These are phyloP conservation scores for Drosophila falleni DNA, from an alignment of 2,888 invertebrate genomes.

Conservation along the genomic window DNA sequence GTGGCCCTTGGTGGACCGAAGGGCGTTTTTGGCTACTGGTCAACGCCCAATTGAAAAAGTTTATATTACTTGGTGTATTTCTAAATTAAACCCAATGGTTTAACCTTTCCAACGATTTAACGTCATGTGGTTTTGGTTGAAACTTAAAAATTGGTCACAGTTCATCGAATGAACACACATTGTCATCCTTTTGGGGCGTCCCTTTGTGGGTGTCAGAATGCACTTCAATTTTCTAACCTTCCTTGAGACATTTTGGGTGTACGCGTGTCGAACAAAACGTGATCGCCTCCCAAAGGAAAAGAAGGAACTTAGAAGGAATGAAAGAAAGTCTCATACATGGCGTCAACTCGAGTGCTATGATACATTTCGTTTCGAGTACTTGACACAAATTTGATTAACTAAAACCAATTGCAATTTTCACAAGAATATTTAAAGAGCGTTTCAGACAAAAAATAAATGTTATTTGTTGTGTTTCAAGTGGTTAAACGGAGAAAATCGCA, in stretches of 20 bases:
- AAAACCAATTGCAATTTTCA: constrained; percentile 43
- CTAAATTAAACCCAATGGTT: background rate
- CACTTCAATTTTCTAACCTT: constrained; percentile 64
- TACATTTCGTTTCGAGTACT: constrained; percentile 19
- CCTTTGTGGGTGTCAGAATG: constrained; percentile 50
- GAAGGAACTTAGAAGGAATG: background rate
- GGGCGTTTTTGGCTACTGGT: constrained; percentile 54
- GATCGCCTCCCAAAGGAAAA: constrained; percentile 27
- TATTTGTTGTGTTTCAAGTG: constrained; percentile 26
- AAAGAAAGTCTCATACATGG: background rate
- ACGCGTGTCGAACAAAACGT: constrained; percentile 50
- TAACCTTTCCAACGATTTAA: constrained; percentile 14
- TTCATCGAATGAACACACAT: background rate
- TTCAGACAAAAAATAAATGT: background rate
- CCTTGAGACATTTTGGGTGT: constrained; percentile 60
- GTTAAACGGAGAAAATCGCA: background rate
- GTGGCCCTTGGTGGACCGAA: constrained; percentile 61
- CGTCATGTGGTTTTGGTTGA: constrained; percentile 42
- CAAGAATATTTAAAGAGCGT: background rate
- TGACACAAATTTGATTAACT: constrained; percentile 42
- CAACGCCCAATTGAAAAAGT: constrained; percentile 30
- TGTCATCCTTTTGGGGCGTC: constrained; percentile 48
- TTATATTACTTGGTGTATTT: background rate
- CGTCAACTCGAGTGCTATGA: constrained; percentile 6
- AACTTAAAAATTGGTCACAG: constrained; percentile 47